phyloP scores from a whole-genome alignment of 2,113 vertebrate species.

The Pristiophorus japonicus region DNA sequence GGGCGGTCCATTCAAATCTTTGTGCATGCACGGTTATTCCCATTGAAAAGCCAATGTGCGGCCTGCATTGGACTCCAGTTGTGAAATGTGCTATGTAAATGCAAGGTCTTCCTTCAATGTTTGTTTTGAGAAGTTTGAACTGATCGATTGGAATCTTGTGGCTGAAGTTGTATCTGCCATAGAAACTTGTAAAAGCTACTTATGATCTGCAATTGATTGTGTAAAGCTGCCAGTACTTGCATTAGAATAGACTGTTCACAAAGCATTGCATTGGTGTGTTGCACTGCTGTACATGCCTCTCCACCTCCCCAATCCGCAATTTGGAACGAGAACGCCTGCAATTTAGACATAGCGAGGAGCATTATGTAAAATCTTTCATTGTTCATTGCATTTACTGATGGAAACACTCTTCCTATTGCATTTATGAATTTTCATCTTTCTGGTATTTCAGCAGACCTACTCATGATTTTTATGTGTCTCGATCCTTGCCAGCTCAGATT shows the following conservation, averaged over 20 bases:
- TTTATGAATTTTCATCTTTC: background rate
- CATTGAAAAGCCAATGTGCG: too few species aligned
- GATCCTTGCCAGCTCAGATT: background rate
- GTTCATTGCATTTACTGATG: background rate
- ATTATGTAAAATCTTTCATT: background rate
- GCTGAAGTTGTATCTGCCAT: background rate
- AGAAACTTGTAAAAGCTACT: background rate
- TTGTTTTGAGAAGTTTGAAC: background rate
- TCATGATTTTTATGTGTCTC: background rate
- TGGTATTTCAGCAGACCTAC: background rate
- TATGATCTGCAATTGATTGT: background rate
- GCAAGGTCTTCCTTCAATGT: background rate
- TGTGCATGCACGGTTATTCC: too few species aligned
- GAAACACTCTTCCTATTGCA: background rate
- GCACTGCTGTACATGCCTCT: too few species aligned
- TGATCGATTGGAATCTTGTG: background rate
- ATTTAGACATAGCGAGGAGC: background rate
- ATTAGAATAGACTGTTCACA: background rate
- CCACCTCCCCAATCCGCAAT: too few species aligned
- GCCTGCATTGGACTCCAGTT: too few species aligned
- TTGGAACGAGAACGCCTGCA: background rate
- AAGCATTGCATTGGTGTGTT: background rate
- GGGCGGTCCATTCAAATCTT: too few species aligned
- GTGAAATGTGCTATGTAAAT: background rate
- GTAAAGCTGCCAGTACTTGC: background rate